phyloP scores from a whole-genome alignment of 2,888 invertebrate species.

The Eurois occulta region DNA sequence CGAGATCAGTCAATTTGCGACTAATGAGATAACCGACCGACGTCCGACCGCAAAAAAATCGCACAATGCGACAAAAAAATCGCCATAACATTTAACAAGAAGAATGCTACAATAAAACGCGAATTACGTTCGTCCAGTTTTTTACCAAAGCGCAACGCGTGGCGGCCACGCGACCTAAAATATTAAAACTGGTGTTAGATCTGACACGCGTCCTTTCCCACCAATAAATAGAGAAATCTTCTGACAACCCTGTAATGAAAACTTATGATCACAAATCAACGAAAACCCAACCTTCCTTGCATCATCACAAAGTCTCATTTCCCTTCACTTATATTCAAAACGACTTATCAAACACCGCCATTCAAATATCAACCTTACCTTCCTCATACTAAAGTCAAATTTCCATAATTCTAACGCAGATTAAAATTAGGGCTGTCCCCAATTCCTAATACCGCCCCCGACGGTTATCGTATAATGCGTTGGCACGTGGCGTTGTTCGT shows the following conservation, averaged over 20 bases:
- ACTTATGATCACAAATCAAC: constrained; percentile 34
- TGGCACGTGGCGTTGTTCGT: constrained; percentile 85
- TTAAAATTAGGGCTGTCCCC: constrained; percentile 86
- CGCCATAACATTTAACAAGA: constrained; percentile 86
- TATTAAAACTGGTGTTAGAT: constrained; percentile 90
- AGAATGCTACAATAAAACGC: constrained; percentile 89
- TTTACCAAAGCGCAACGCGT: constrained; percentile 88
- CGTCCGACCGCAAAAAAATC: constrained; percentile 81
- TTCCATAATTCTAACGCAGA: constrained; percentile 58
- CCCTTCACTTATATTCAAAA: neutral
- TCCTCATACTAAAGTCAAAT: constrained; percentile 53
- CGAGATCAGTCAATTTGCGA: constrained; percentile 80
- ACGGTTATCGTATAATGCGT: constrained; percentile 89
- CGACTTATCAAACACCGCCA: neutral
- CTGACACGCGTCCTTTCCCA: constrained; percentile 90
- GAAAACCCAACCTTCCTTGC: constrained; percentile 61
- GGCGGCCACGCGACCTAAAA: constrained; percentile 85
- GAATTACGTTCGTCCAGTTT: constrained; percentile 88
- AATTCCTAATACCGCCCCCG: constrained; percentile 88
- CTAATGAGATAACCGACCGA: constrained; percentile 80
- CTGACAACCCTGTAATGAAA: constrained; percentile 81
- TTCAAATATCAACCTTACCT: constrained; percentile 61
- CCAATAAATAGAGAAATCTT: constrained; percentile 88
- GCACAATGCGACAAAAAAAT: constrained; percentile 63
- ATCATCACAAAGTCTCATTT: constrained; percentile 45